Conservation (phyloP, 2,113 vertebrate genomes). For the Ceyx melanurus region DNA sequence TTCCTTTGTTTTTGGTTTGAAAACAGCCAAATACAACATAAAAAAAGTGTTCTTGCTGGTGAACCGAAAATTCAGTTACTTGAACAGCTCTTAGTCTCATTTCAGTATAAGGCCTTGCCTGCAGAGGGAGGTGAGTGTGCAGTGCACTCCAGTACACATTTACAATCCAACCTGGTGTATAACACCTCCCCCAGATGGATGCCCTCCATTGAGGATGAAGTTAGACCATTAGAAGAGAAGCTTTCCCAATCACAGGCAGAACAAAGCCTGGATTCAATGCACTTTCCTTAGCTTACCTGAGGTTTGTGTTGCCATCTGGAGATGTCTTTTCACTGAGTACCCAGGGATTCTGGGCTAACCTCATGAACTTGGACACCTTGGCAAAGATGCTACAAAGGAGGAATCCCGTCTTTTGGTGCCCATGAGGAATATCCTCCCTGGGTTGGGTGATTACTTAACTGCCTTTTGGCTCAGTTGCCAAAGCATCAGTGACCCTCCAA, state of each 20-base stretch:
- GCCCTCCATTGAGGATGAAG: neutral
- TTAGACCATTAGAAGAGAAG: neutral
- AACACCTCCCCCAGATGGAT: neutral
- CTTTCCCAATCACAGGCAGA: neutral
- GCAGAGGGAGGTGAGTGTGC: neutral
- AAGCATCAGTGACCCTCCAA: neutral
- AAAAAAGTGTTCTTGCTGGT: neutral
- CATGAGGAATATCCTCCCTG: neutral
- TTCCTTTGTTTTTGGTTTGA: neutral
- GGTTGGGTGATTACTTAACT: neutral
- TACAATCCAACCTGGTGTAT: neutral
- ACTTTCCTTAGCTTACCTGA: neutral
- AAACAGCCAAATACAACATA: neutral
- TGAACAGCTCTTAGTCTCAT: neutral
- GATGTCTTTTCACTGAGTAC: neutral
- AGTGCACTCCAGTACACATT: neutral
- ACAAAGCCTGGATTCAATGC: neutral
- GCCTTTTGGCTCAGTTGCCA: neutral
- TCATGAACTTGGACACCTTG: neutral
- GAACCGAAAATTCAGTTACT: slow-evolving; percentile 21
- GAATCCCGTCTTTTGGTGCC: neutral
- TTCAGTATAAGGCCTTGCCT: neutral
- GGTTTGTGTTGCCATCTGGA: neutral
- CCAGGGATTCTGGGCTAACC: neutral
- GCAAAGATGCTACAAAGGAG: neutral